A percentile compares a stretch with the other conserved stretches of the same genome.
phyloP scores from a whole-genome alignment of 2,797 vertebrate genomes.

The Myiotriccus ornatus region DNA sequence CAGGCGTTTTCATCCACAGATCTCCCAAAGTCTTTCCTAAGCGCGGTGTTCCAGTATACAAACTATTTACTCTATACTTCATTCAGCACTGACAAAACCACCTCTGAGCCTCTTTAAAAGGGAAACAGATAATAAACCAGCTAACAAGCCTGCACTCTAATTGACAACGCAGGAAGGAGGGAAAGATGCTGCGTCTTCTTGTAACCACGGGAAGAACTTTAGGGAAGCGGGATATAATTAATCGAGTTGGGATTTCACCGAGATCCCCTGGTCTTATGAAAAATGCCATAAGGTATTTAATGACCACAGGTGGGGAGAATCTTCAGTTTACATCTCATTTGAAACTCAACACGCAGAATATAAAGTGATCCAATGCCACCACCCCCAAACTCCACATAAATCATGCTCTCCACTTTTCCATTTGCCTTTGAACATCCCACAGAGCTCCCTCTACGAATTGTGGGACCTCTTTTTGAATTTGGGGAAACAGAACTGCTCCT shows the following conservation, averaged over 20 bases:
- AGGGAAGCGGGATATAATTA: conserved; percentile 27
- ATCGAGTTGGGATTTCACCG: conserved; percentile 46
- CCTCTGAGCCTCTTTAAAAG: conserved; percentile 51
- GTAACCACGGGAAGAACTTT: neutral
- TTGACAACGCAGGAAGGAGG: conserved; percentile 34
- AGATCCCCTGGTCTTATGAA: conserved; percentile 26
- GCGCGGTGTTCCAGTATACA: neutral
- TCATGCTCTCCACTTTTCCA: neutral
- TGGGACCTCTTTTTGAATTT: neutral
- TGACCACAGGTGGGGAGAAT: conserved; percentile 31
- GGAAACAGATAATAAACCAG: conserved; percentile 42
- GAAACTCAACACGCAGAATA: neutral
- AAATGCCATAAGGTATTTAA: conserved; percentile 38
- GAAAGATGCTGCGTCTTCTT: neutral
- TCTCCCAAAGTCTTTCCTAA: neutral
- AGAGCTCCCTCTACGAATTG: neutral
- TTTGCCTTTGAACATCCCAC: neutral
- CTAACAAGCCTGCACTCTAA: conserved; percentile 44
- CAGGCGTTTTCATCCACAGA: neutral
- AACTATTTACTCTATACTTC: conserved; percentile 22
- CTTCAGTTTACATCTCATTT: conserved; percentile 26
- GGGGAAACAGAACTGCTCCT: neutral
- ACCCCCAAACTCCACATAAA: neutral
- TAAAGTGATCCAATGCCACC: neutral
- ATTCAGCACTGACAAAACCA: conserved; percentile 25